Evolutionary conservation across 2,888 invertebrate genomes (phyloP).

Genomic region (Cryptosula pallasiana): DNA sequence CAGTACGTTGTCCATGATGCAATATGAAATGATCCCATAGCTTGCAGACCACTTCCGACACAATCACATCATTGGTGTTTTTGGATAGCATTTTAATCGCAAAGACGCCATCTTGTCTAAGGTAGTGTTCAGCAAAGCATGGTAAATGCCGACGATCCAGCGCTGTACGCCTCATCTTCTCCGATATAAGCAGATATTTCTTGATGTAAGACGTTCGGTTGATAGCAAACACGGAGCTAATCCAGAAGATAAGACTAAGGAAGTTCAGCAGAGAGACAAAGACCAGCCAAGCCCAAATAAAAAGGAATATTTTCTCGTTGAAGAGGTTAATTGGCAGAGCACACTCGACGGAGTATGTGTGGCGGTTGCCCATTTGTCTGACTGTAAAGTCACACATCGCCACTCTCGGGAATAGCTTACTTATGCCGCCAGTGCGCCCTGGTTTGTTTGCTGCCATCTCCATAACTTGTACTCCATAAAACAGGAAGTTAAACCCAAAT

Average conservation of each 20-base stretch:
- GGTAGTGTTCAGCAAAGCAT: conserved; percentile 26
- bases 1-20: background rate
- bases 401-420: conserved; percentile 47
- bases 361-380: conserved; percentile 46
- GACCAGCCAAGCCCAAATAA: conserved; percentile 52
- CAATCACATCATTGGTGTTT: conserved; percentile 28
- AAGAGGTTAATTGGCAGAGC: conserved; percentile 32
- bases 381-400: conserved; percentile 52
- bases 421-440: conserved; percentile 36
- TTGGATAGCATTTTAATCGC: conserved; percentile 26
- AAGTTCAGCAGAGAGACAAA: conserved; percentile 45
- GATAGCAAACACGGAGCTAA: conserved; percentile 29
- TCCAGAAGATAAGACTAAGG: conserved; percentile 45
- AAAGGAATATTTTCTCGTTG: conserved; percentile 52
- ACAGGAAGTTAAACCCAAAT: conserved; percentile 33
- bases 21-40: conserved; percentile 27
- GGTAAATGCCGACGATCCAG: conserved; percentile 21
- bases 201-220: conserved; percentile 28
- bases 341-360: conserved; percentile 33
- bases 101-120: conserved; percentile 28
- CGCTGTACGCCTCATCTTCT: conserved; percentile 9
- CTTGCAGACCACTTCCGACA: conserved; percentile 27
- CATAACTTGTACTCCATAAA: conserved; percentile 54
- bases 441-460: conserved; percentile 51
- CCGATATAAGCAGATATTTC: conserved; percentile 27